phyloP scores from a whole-genome alignment of 2,888 invertebrate species.

The Drosophila bunnanda region DNA sequence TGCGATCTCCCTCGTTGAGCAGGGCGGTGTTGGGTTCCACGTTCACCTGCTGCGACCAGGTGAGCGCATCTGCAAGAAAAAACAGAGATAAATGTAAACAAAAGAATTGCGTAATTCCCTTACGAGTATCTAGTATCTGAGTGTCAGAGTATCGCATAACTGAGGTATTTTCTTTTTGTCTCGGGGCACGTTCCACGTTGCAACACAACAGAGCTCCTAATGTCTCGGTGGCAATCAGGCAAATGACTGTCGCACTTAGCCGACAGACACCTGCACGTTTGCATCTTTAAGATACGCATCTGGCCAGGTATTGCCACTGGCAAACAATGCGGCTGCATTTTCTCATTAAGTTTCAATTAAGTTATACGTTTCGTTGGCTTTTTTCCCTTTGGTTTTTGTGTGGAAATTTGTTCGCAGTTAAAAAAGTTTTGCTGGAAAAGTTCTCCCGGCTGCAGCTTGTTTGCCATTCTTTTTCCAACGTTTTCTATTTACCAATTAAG shows the following conservation, averaged over 20 bases:
- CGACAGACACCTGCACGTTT: conserved; percentile 44
- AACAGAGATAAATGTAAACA: conserved; percentile 26
- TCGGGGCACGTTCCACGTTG: conserved; percentile 39
- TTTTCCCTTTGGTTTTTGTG: conserved; percentile 19
- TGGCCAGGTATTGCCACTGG: conserved; percentile 25
- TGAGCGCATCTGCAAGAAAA: conserved; percentile 74
- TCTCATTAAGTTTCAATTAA: conserved; percentile 78
- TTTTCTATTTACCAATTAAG: conserved; percentile 57
- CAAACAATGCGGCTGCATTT: conserved; percentile 60
- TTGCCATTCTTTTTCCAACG: conserved; percentile 7
- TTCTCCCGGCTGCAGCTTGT: conserved; percentile 35
- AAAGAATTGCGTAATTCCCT: conserved; percentile 43
- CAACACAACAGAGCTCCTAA: conserved; percentile 37
- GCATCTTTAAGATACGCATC: conserved; percentile 59
- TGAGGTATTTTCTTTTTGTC: conserved; percentile 12
- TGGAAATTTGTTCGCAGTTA: conserved; percentile 29
- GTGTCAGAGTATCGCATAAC: conserved; percentile 26
- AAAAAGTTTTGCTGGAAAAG: conserved; percentile 48
- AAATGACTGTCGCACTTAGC: conserved; percentile 55
- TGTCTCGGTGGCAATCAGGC: conserved; percentile 48
- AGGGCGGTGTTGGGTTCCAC: conserved; percentile 82
- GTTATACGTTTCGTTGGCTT: conserved; percentile 23
- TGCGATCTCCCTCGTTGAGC: conserved; percentile 82
- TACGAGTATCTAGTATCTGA: conserved; percentile 46
- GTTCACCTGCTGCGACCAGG: conserved; percentile 80